Evolutionary conservation across 2,888 invertebrate species (phyloP).

Genomic region (Oasisia sp.): DNA sequence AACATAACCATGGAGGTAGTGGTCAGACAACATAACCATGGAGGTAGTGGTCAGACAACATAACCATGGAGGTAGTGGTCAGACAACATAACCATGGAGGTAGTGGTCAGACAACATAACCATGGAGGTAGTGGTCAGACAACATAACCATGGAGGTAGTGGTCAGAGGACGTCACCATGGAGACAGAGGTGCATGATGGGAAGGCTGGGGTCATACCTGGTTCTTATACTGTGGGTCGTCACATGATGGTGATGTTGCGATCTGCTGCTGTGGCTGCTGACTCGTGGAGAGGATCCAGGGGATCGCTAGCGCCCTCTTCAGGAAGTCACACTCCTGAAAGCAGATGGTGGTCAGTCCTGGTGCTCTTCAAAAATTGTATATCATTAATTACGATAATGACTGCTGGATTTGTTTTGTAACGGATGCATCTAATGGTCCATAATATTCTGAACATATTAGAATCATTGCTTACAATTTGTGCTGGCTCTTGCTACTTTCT

Average conservation of each 20-base stretch:
- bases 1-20: no score
- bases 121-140: no score
- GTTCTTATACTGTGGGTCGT: not conserved
- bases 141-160: not conserved
- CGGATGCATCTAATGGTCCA: not conserved
- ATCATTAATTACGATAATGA: not conserved
- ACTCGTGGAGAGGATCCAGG: conserved; percentile 69
- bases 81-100: no score
- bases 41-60: no score
- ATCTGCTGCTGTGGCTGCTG: conserved; percentile 69
- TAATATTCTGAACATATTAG: not conserved
- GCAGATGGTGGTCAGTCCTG: not conserved
- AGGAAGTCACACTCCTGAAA: conserved; percentile 66
- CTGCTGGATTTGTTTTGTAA: not conserved
- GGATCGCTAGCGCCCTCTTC: conserved; percentile 66
- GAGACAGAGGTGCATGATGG: not conserved
- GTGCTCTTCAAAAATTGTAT: not conserved
- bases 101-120: no score
- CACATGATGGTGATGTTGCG: conserved; percentile 49
- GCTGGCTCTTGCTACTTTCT: not conserved
- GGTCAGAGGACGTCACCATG: not conserved
- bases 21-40: no score
- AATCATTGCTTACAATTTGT: not conserved
- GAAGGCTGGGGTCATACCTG: not conserved
- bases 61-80: no score